These are phyloP conservation scores for Dryobota labecula DNA, from an alignment of 2,888 invertebrate species.

Conservation along the genomic window DNA sequence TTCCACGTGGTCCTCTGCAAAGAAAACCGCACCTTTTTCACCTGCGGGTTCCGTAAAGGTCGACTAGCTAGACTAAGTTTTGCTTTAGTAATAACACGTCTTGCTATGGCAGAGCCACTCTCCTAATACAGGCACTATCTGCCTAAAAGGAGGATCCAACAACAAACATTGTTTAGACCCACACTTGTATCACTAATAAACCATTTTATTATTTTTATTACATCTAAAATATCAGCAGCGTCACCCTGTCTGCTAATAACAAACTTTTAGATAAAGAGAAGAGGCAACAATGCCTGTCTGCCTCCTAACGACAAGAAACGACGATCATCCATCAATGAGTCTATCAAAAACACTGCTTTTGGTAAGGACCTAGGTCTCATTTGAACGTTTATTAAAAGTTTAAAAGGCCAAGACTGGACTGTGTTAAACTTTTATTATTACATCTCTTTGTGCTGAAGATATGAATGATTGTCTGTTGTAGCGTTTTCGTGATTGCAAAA, in stretches of 20 bases:
- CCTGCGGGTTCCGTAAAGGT: background rate
- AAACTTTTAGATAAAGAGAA: background rate
- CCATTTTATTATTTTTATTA: no score
- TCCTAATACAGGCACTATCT: no score
- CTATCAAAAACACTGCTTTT: background rate
- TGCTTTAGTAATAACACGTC: no score
- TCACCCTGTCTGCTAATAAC: background rate
- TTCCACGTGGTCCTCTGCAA: background rate
- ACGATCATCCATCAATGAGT: background rate
- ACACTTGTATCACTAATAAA: no score
- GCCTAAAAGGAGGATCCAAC: no score
- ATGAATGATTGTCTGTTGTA: background rate
- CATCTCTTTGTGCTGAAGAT: background rate
- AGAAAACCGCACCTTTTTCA: background rate
- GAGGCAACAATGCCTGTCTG: background rate
- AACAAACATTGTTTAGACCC: no score
- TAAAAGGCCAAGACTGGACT: background rate
- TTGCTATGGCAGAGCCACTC: no score
- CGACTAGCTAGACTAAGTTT: background rate
- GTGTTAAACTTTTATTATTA: no score
- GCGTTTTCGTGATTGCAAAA: background rate
- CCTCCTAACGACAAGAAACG: background rate
- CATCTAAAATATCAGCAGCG: background rate
- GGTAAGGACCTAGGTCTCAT: background rate
- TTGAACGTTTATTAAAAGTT: background rate